Conservation (phyloP, 2,113 vertebrate genomes). For the Corydoras maculifer region DNA sequence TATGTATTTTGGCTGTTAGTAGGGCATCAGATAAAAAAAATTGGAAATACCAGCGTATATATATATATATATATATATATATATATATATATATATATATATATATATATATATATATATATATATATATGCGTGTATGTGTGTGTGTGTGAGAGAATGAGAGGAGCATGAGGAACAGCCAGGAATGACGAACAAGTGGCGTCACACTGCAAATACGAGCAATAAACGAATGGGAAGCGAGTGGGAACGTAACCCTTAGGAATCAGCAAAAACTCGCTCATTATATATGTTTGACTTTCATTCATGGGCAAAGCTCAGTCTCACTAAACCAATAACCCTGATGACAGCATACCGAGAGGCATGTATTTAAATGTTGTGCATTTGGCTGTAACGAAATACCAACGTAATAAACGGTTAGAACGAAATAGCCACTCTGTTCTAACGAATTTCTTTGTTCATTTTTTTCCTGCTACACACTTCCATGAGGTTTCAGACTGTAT, state of each 20-base stretch:
- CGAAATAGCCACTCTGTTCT: not conserved
- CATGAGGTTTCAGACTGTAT: too few relatives aligned
- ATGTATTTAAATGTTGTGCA: not conserved
- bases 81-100: too few relatives aligned
- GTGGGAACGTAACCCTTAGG: not conserved
- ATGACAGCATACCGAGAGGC: not conserved
- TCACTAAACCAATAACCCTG: not conserved
- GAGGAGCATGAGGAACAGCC: conserved; percentile 56
- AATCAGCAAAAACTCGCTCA: conserved; percentile 13
- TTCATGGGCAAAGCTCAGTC: not conserved
- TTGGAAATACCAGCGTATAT: too few relatives aligned
- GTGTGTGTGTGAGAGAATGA: conserved; percentile 18
- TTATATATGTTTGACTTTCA: conserved; percentile 2
- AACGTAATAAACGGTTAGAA: not conserved
- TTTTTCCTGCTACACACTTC: too few relatives aligned
- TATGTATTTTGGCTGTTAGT: too few relatives aligned
- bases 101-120: too few relatives aligned
- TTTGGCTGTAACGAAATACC: not conserved
- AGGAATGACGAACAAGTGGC: conserved; percentile 60
- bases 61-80: too few relatives aligned
- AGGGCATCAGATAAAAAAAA: too few relatives aligned
- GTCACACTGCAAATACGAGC: conserved; percentile 61
- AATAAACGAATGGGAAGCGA: conserved; percentile 37
- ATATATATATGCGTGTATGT: too few relatives aligned
- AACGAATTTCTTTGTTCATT: too few relatives aligned